These are phyloP conservation scores for Sebastes miniatus DNA, from an alignment of 2,797 vertebrate species.

Conservation along the genomic window DNA sequence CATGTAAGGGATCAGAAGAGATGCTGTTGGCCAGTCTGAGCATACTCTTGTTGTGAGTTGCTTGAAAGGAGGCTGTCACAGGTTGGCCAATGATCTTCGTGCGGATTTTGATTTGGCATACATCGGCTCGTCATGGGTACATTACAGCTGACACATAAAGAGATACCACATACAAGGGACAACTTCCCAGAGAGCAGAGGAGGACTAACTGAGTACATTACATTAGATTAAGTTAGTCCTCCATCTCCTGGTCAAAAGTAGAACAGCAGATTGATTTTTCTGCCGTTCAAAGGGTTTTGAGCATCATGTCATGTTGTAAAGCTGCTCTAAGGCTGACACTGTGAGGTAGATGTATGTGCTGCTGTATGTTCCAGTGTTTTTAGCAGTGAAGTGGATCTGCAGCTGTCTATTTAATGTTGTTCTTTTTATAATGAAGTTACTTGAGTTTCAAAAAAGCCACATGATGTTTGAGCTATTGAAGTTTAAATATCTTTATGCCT, in stretches of 20 bases:
- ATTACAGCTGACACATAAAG: not conserved
- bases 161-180: not conserved
- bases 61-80: no score
- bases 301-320: not conserved
- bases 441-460: no score
- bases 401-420: no score
- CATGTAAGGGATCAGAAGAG: no score
- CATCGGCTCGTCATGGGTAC: not conserved
- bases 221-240: constrained; percentile 6
- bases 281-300: not conserved
- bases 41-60: no score
- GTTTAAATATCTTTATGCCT: not conserved
- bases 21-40: no score
- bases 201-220: not conserved
- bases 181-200: no score
- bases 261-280: not conserved
- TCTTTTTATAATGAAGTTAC: no score
- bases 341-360: not conserved
- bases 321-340: not conserved
- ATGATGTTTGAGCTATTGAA: not conserved
- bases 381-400: not conserved
- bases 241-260: constrained; percentile 43
- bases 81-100: no score
- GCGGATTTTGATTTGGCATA: not conserved
- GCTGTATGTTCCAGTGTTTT: not conserved